Evolutionary conservation across 2,888 invertebrate genomes (phyloP).

Genomic region (Linnaemya vulpina): DNA sequence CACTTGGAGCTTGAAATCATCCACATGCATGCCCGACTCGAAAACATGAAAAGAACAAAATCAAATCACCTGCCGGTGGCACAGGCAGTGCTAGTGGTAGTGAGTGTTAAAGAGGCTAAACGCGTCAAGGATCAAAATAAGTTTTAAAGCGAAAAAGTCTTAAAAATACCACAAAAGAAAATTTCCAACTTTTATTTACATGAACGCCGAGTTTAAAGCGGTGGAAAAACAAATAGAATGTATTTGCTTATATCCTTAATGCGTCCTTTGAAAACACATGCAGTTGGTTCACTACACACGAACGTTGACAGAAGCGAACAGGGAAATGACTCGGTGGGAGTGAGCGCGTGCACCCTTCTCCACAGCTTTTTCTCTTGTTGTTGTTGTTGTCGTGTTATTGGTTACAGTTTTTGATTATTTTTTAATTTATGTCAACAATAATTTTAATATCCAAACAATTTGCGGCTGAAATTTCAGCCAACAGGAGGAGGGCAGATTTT

Average conservation of each 20-base stretch:
- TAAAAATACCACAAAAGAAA: neutral
- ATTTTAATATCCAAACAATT: conserved; percentile 67
- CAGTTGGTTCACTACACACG: neutral
- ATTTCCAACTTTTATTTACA: conserved; percentile 34
- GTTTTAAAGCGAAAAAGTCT: neutral
- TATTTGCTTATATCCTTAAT: conserved; percentile 59
- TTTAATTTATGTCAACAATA: conserved; percentile 81
- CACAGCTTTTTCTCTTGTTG: neutral
- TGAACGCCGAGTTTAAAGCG: conserved; percentile 56
- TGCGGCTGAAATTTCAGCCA: conserved; percentile 53
- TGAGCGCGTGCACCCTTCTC: conserved; percentile 19
- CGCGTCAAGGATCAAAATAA: conserved; percentile 17
- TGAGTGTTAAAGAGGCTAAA: conserved; percentile 2
- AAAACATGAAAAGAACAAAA: conserved; percentile 7
- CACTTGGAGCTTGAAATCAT: conserved; percentile 78
- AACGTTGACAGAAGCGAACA: neutral
- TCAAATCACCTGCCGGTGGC: neutral
- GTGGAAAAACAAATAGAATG: conserved; percentile 24
- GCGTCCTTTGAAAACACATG: conserved; percentile 47
- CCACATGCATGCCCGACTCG: conserved; percentile 36
- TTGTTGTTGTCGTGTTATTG: conserved; percentile 70
- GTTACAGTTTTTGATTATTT: conserved; percentile 77
- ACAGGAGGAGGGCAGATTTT: neutral
- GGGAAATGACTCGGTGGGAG: neutral
- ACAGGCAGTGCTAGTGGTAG: no score